These are phyloP conservation scores for Artemia franciscana DNA, from an alignment of 1,140 invertebrate species.

Conservation along the genomic window DNA sequence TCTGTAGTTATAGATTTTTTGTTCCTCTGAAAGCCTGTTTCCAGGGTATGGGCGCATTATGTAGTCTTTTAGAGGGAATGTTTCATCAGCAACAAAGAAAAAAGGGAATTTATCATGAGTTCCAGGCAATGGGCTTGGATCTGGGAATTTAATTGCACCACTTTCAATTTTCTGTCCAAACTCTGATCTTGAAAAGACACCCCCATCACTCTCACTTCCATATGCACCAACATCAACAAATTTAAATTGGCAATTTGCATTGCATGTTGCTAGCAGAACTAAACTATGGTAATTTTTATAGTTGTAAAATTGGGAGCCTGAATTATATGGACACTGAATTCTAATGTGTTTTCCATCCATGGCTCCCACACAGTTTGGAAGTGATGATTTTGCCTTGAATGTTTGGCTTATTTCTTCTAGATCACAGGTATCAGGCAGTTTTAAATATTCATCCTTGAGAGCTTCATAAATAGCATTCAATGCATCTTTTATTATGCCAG, in stretches of 20 bases:
- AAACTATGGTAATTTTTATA: slow-evolving; percentile 19
- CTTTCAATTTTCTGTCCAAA: slow-evolving; percentile 17
- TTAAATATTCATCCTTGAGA: slow-evolving; percentile 12
- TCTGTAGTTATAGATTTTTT: slow-evolving; percentile 15
- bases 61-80: slow-evolving; percentile 19
- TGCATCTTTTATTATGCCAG: slow-evolving; percentile 1
- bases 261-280: slow-evolving; percentile 21
- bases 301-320: slow-evolving; percentile 21
- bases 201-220: slow-evolving; percentile 20
- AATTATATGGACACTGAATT: slow-evolving; percentile 14
- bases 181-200: slow-evolving; percentile 16
- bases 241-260: slow-evolving; percentile 21
- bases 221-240: slow-evolving; percentile 21
- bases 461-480: slow-evolving; percentile 1
- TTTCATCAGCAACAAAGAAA: slow-evolving; percentile 23
- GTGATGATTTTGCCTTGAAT: slow-evolving; percentile 22
- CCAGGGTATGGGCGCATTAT: slow-evolving; percentile 23
- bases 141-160: slow-evolving; percentile 13
- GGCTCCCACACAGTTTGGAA: slow-evolving; percentile 23
- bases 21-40: slow-evolving; percentile 11
- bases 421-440: slow-evolving; percentile 8
- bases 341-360: slow-evolving; percentile 18
- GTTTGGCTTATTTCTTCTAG: slow-evolving; percentile 12
- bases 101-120: slow-evolving; percentile 13
- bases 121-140: slow-evolving; percentile 11